These are phyloP conservation scores for Coptodon bakossiorum DNA, from an alignment of 2,113 vertebrate genomes.

Conservation along the genomic window DNA sequence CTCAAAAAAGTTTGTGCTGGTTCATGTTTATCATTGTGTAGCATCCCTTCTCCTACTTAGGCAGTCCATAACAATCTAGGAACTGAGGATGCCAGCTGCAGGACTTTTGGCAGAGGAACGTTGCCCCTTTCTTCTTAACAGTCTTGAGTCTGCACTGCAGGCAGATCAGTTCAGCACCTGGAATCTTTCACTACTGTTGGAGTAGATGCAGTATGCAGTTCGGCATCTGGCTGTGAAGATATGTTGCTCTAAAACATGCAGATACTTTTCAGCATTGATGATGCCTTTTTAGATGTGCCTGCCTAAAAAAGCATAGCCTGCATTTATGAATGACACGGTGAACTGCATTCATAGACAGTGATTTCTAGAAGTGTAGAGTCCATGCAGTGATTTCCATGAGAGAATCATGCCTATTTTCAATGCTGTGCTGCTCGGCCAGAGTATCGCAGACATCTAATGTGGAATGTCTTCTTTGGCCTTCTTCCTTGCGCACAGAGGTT, in stretches of 20 bases:
- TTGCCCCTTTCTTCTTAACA: neutral
- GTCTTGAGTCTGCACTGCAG: rapidly evolving
- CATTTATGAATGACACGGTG: neutral
- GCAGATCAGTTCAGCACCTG: neutral
- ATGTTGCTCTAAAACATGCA: neutral
- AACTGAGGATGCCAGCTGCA: neutral
- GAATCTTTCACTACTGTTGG: neutral
- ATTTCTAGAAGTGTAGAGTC: neutral
- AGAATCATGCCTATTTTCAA: rapidly evolving
- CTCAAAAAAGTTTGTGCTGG: neutral
- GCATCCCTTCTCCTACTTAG: rapidly evolving
- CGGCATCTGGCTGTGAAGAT: neutral
- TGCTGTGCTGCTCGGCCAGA: rapidly evolving
- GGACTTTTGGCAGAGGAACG: neutral
- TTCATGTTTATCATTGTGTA: neutral
- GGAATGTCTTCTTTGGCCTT: rapidly evolving
- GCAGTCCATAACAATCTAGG: neutral
- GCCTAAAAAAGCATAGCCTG: rapidly evolving
- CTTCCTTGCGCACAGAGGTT: neutral
- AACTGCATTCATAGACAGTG: rapidly evolving
- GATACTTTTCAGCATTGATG: neutral
- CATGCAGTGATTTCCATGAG: rapidly evolving
- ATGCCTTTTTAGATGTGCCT: neutral
- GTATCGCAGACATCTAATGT: neutral
- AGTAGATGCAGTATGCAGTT: neutral